Base-by-base conservation (phyloP, 2,797 vertebrate species). In the Chrosomus eos region DNA sequence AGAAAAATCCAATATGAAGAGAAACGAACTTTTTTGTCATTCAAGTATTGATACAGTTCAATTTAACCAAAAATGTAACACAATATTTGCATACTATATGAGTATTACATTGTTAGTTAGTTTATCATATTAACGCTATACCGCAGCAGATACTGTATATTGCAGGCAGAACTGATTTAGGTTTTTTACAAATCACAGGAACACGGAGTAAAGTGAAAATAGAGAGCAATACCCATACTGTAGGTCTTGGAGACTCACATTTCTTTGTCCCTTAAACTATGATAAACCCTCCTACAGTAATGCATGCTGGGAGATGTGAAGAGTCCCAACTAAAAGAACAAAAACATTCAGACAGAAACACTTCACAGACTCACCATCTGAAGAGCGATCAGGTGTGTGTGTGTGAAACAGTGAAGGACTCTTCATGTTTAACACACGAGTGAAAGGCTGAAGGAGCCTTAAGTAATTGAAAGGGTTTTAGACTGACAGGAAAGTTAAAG, bases 271-370 rank as follows among this genome's bases (percentile, higher is more conserved):
- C 16, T 70, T 48, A 51, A 51, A 66, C 55, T 31, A 16, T 31
- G 51, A 58, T 43, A 31, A 58, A 31, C 67, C 67, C 13, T 19
- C 19, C 36, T 26, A 8, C 23, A 45, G 76, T 7, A 73, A 38
- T 28, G 43, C 33, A 83, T 67, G 45, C 14, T 66, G 72, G 78
- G 78, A 81, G 31, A 81, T 33, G 67, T n/a, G 79, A 81, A 36
- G 64, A 23, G 53, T 70, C 33, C 28, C 66, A 40, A 18, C 60
- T 51, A 75, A 64, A 51, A 83, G 81, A 83, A 82, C 26, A 62
- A 73, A 33, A 48, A 38, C 81, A 74, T 74, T 74, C 58, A 51
- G 70, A 74, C 43, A 64, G 31, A 82, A 76, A 55, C 72, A 76
- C 81, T 75, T 76, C 62, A 66, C 58, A 76, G 64, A 66, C 81